These are phyloP conservation scores for Stictonetta naevosa DNA, from an alignment of 2,113 vertebrate genomes.

Conservation along the genomic window DNA sequence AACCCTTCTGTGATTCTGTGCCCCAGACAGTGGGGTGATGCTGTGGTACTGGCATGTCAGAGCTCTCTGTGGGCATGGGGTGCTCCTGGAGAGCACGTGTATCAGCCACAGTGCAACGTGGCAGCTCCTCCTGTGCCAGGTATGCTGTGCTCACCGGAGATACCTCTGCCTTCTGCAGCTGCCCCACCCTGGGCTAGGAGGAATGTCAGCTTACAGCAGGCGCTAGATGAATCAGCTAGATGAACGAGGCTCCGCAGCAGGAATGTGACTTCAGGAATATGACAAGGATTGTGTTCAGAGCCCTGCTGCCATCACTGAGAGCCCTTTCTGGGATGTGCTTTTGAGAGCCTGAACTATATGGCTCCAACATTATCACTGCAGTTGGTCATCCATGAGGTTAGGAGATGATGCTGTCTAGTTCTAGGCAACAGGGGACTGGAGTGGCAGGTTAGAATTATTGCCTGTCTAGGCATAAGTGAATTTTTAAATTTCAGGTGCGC, in stretches of 20 bases:
- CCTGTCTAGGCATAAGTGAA: neutral
- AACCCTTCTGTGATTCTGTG: neutral
- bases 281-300: neutral
- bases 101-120: accelerated
- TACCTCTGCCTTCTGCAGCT: neutral
- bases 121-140: neutral
- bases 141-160: neutral
- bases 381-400: accelerated
- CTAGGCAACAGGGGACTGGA: neutral
- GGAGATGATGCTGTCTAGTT: neutral
- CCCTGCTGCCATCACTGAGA: neutral
- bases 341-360: accelerated
- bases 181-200: neutral
- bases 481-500: neutral
- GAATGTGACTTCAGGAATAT: neutral
- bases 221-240: neutral
- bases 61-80: accelerated
- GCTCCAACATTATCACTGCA: neutral
- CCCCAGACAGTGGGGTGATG: accelerated
- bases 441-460: neutral
- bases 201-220: accelerated
- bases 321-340: neutral
- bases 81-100: neutral
- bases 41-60: accelerated
- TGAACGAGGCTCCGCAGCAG: accelerated